phyloP scores from a whole-genome alignment of 2,113 vertebrate genomes.

The Hydrochoerus hydrochaeris region DNA sequence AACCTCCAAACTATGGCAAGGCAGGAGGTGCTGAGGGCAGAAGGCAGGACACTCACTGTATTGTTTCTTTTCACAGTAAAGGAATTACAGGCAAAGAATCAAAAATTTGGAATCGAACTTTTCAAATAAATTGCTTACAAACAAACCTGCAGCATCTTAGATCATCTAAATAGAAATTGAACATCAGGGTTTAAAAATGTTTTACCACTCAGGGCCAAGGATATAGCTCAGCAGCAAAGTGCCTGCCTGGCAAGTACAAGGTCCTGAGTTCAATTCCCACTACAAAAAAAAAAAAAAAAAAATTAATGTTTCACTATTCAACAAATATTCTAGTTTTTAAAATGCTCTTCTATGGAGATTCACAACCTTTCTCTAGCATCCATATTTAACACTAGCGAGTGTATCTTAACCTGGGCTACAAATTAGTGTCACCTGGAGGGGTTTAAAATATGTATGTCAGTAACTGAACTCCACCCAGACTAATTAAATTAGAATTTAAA shows the following conservation, averaged over 20 bases:
- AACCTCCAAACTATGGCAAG: too few species aligned
- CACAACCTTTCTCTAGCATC: not conserved
- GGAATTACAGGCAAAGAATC: not conserved
- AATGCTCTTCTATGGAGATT: not conserved
- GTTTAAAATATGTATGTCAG: not conserved
- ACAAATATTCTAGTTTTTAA: not conserved
- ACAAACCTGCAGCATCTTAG: not conserved
- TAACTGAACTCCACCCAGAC: not conserved
- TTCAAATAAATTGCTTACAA: slow-evolving; percentile 17
- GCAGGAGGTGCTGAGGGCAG: not conserved
- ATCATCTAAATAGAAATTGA: slow-evolving; percentile 16
- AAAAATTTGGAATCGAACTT: not conserved
- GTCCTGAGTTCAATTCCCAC: too few species aligned
- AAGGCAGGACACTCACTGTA: not conserved
- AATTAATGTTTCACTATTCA: not conserved
- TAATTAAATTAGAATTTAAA: slow-evolving; percentile 23
- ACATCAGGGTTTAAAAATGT: not conserved
- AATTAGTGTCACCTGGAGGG: not conserved
- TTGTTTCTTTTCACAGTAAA: not conserved
- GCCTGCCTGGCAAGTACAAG: too few species aligned
- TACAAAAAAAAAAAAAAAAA: too few species aligned
- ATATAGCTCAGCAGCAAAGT: too few species aligned
- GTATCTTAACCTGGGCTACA: not conserved
- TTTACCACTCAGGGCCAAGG: not conserved
- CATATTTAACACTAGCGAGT: not conserved